Evolutionary conservation across 2,888 invertebrate genomes (phyloP).

Genomic region (Campoletis raptor): DNA sequence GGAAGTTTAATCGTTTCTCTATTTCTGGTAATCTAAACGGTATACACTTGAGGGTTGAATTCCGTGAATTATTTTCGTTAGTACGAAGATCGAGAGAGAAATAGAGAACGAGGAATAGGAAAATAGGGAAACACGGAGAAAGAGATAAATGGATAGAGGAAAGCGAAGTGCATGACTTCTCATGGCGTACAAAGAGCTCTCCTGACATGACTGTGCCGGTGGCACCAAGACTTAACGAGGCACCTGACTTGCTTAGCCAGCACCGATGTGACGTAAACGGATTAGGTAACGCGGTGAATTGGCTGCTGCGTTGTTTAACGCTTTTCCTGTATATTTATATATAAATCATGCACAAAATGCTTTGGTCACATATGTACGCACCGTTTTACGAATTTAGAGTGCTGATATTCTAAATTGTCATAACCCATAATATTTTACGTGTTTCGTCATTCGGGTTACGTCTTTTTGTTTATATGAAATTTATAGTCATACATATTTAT

Average conservation of each 20-base stretch:
- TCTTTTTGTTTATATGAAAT: not conserved
- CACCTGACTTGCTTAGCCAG: conserved; percentile 67
- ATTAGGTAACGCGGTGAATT: conserved; percentile 65
- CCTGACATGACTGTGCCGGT: conserved; percentile 62
- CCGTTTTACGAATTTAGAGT: not conserved
- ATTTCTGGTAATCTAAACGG: conserved; percentile 57
- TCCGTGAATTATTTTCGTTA: conserved; percentile 36
- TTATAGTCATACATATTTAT: not conserved
- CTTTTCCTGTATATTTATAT: conserved; percentile 2
- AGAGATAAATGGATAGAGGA: conserved; percentile 47
- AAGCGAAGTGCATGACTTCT: conserved; percentile 47
- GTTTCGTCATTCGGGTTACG: not conserved
- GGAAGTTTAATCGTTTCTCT: conserved; percentile 63
- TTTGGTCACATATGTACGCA: not conserved
- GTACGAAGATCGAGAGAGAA: conserved; percentile 1
- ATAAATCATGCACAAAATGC: not conserved
- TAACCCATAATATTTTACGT: not conserved
- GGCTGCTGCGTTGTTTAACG: conserved; percentile 51
- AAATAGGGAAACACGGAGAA: conserved; percentile 9
- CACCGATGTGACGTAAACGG: conserved; percentile 66
- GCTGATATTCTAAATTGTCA: not conserved
- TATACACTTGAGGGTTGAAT: conserved; percentile 62
- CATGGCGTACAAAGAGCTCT: conserved; percentile 33
- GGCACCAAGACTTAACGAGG: conserved; percentile 66
- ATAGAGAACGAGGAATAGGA: not conserved